Conservation (phyloP, 35 echinoderm and acorn worm species). For the Apostichopus parvimensis region DNA sequence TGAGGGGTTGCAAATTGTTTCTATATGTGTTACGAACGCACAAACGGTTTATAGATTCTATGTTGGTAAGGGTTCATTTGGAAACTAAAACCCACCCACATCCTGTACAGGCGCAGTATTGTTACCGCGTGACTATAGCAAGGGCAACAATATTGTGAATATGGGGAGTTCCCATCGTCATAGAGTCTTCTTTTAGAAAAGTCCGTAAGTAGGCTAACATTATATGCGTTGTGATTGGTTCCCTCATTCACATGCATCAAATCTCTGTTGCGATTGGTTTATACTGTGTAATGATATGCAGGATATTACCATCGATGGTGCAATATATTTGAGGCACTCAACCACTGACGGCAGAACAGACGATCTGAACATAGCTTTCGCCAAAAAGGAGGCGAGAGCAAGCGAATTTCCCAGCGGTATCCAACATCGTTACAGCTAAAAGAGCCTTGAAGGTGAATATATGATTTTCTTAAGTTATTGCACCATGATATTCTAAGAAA, state of each 20-base stretch:
- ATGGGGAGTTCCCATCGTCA: slow-evolving; percentile 17
- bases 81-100: too few relatives aligned
- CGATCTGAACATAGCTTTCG: slow-evolving; percentile 13
- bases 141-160: background rate
- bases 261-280: background rate
- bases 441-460: slow-evolving; percentile 34
- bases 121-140: too few relatives aligned
- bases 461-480: background rate
- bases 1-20: too few relatives aligned
- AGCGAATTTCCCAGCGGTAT: background rate
- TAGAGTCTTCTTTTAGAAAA: background rate
- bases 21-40: too few relatives aligned
- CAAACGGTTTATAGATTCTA: too few relatives aligned
- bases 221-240: slow-evolving; percentile 15
- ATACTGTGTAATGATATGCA: background rate
- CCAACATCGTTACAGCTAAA: background rate
- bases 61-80: too few relatives aligned
- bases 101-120: too few relatives aligned
- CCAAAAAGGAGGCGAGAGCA: slow-evolving; percentile 6
- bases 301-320: background rate
- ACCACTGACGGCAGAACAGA: background rate
- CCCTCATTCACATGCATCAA: too few relatives aligned
- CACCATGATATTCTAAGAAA: too few relatives aligned
- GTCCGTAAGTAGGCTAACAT: background rate
- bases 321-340: slow-evolving; percentile 7